These are phyloP conservation scores for Coelogynopora nodosa DNA, from an alignment of 2,888 invertebrate genomes.

Conservation along the genomic window DNA sequence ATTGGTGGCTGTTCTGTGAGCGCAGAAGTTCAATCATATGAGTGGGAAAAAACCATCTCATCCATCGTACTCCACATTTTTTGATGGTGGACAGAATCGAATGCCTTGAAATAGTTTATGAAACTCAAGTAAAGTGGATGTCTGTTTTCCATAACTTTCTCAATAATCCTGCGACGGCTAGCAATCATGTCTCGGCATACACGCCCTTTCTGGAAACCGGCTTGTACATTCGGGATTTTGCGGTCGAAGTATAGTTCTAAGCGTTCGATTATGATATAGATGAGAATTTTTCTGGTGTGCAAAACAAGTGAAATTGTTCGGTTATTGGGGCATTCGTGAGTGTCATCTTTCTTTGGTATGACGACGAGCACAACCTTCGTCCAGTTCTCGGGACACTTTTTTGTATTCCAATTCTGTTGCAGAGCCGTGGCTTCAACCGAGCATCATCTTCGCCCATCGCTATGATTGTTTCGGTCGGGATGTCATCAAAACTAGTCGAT, in stretches of 20 bases:
- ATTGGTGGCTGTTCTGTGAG: background rate
- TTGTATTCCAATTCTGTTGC: background rate
- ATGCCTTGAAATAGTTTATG: background rate
- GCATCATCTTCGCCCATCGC: background rate
- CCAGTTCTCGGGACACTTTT: background rate
- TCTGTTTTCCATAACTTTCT: slow-evolving; percentile 3
- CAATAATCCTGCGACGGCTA: background rate
- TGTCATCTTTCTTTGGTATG: slow-evolving; percentile 34
- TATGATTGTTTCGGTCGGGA: background rate
- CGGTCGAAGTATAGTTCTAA: slow-evolving; percentile 1
- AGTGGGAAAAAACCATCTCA: background rate
- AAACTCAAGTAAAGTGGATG: background rate
- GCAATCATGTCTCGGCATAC: background rate
- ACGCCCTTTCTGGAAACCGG: slow-evolving; percentile 4
- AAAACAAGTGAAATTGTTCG: slow-evolving; percentile 21
- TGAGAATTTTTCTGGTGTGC: background rate
- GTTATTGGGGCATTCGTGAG: slow-evolving; percentile 10
- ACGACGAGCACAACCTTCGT: background rate
- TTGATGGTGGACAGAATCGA: background rate
- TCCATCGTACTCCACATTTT: slow-evolving; percentile 8
- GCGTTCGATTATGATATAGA: slow-evolving; percentile 22
- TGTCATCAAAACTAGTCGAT: too few relatives aligned
- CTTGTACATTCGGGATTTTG: background rate
- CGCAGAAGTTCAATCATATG: slow-evolving; percentile 14
- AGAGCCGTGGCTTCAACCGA: background rate